phyloP scores from a whole-genome alignment of 2,797 vertebrate species.

The Mus spretus region DNA sequence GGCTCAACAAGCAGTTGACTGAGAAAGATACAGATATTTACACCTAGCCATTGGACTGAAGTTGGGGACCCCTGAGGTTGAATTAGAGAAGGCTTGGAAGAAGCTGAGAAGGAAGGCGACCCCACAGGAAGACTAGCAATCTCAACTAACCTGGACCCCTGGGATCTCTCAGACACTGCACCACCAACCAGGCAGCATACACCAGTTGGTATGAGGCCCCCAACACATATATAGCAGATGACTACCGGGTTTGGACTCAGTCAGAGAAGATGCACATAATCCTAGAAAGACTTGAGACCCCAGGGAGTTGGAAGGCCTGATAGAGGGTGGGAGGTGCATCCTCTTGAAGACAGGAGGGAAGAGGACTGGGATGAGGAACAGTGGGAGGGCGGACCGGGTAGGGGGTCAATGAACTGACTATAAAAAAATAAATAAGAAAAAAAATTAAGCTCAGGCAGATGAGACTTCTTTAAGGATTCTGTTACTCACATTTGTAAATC shows the following conservation, averaged over 20 bases:
- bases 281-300: background rate
- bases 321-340: background rate
- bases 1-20: background rate
- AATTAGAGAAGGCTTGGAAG: background rate
- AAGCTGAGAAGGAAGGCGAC: background rate
- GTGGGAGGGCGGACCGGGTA: background rate
- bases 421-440: background rate
- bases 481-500: conserved; percentile 4
- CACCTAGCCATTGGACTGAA: background rate
- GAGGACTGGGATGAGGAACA: background rate
- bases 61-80: background rate
- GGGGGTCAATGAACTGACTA: background rate
- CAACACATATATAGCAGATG: background rate
- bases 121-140: background rate
- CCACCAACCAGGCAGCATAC: background rate
- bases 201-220: background rate
- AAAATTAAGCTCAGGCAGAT: conserved; percentile 19
- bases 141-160: background rate
- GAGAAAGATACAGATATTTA: background rate
- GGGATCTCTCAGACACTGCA: background rate
- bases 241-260: background rate
- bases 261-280: background rate
- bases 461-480: background rate
- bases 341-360: background rate
- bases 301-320: background rate